Base-by-base conservation (phyloP, 2,888 invertebrate species). In the Linnaemya tessellans region DNA sequence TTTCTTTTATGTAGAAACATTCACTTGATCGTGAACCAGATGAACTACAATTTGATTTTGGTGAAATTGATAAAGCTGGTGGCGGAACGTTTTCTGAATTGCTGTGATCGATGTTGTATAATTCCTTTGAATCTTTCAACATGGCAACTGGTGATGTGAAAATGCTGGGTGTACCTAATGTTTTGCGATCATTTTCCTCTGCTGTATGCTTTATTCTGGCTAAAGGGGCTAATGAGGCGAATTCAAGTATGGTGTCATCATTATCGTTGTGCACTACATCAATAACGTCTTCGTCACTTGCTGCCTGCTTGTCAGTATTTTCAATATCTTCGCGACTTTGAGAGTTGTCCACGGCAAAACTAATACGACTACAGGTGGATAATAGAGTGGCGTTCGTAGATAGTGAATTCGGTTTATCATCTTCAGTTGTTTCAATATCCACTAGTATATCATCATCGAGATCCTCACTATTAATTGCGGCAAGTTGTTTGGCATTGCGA, bases 341-440 rank as follows among this genome's bases (percentile, higher is more conserved):
- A 8, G 15, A 35, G 25, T 60, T 70, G 20, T 56, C 20, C 2
- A 11, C 64, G n/a, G 38, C 18, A 58, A 71, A 51, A 54, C 62
- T 68, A 0, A 25, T n/a, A 8, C 49, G 46, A 38, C 43, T 54
- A n/a, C 64, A 38, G n/a, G 68, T 54, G 22, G 60, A 62, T 15
- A 64, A 2, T n/a, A 64, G n/a, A 8, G n/a, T 58, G 0, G 51
- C 60, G 4, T 49, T 41, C 3, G 54, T 25, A 1, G 64, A 20
- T n/a, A 64, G 51, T 25, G 75, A 46, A 25, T 56, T 9, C 8
- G 77, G 77, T 35, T 83, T 78, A 30, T 96, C 96, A 87, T 97
- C 97, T 89, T 96, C 97, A 0, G 97, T 97, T 11, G 97, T 97
- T 91, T 97, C 97, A 87, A 97, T 97, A 90, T 97, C 97, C 13